Evolutionary conservation across 2,113 vertebrate species (phyloP).

Genomic region (Ammospiza nelsoni): DNA sequence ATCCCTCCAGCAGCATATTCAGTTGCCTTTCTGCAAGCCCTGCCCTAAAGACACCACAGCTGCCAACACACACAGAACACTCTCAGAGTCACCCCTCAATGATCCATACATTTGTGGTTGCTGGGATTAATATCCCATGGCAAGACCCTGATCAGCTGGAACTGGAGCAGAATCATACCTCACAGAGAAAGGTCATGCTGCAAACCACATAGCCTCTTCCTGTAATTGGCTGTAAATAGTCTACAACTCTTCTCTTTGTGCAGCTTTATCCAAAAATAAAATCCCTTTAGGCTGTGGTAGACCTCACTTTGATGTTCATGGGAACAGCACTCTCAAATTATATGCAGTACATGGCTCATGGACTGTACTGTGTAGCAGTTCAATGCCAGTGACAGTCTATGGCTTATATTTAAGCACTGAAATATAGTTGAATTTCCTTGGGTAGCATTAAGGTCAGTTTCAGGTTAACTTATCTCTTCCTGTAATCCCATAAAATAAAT

Average conservation of each 20-base stretch:
- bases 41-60: background rate
- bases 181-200: background rate
- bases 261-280: conserved; percentile 67
- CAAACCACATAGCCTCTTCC: background rate
- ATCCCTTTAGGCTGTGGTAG: conserved; percentile 43
- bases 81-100: background rate
- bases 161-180: background rate
- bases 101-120: background rate
- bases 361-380: background rate
- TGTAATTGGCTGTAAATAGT: conserved; percentile 43
- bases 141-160: background rate
- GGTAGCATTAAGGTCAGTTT: conserved; percentile 13
- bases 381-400: background rate
- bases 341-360: background rate
- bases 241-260: conserved; percentile 41
- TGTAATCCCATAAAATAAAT: conserved; percentile 22
- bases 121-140: background rate
- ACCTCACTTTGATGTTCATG: conserved; percentile 53
- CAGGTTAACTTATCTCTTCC: conserved; percentile 6
- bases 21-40: background rate
- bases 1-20: background rate
- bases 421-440: background rate
- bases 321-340: conserved; percentile 46
- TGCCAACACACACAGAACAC: background rate
- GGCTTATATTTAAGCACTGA: conserved; percentile 31